These are phyloP conservation scores for Pollimyrus isidori DNA, from an alignment of 2,113 vertebrate species.

Conservation along the genomic window DNA sequence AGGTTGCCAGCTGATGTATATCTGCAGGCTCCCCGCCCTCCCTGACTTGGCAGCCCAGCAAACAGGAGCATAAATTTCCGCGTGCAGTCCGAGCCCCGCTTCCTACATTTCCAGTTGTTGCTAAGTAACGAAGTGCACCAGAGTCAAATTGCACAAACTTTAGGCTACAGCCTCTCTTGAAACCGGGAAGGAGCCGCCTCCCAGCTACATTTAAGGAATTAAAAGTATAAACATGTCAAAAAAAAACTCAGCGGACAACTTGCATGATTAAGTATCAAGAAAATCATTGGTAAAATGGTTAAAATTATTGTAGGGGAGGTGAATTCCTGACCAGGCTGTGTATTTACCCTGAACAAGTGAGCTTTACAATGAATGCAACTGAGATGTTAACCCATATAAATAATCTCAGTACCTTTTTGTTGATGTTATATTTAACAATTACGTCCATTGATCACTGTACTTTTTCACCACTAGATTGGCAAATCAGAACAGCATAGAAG, in stretches of 20 bases:
- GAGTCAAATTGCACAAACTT: slow-evolving; percentile 8
- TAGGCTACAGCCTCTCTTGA: neutral
- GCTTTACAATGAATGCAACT: neutral
- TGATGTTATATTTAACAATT: neutral
- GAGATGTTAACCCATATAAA: neutral
- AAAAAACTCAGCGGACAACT: neutral
- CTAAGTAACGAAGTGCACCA: neutral
- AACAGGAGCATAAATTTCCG: neutral
- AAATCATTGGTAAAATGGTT: neutral
- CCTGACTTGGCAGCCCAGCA: neutral
- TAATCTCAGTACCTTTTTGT: neutral
- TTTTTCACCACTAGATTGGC: neutral
- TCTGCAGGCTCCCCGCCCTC: neutral
- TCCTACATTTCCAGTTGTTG: neutral
- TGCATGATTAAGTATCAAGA: neutral
- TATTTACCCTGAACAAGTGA: neutral
- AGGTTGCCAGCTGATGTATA: neutral
- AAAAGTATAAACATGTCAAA: neutral
- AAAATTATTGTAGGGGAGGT: neutral
- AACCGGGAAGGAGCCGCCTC: neutral
- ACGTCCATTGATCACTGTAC: neutral
- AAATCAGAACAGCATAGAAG: neutral
- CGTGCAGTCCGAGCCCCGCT: neutral
- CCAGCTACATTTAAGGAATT: neutral
- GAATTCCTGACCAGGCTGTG: neutral